phyloP scores from a whole-genome alignment of 2,888 invertebrate species.

The Torymus tubicola region DNA sequence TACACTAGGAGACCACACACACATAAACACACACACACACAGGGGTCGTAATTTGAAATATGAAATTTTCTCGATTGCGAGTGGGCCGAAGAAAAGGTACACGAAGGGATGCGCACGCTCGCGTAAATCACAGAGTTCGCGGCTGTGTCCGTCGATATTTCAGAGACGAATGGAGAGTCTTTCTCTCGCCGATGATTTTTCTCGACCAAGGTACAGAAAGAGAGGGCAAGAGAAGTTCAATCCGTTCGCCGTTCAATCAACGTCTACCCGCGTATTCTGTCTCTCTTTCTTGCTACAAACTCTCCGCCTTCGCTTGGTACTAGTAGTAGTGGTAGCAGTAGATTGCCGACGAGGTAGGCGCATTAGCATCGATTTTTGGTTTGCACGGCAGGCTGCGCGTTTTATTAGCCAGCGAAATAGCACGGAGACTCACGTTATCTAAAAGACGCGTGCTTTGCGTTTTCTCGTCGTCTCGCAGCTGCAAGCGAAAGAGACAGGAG shows the following conservation, averaged over 20 bases:
- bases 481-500: no score
- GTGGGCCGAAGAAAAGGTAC: no score
- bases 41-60: no score
- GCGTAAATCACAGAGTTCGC: no score
- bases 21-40: no score
- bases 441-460: no score
- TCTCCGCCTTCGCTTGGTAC: not conserved
- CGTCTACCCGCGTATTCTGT: not conserved
- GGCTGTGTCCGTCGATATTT: no score
- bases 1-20: no score
- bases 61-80: no score
- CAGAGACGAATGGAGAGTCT: no score
- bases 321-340: not conserved
- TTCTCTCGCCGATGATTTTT: slow-evolving; percentile 22
- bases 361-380: slow-evolving; percentile 53
- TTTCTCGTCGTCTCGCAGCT: no score
- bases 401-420: slow-evolving; percentile 49
- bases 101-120: no score
- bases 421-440: not conserved
- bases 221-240: not conserved
- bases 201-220: not conserved
- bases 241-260: slow-evolving; percentile 31
- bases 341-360: not conserved
- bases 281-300: not conserved
- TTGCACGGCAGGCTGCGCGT: slow-evolving; percentile 21